Percentiles rank a stretch among this genome's conserved stretches.
phyloP scores from a whole-genome alignment of 2,797 vertebrate species.

The Basileuterus tristriatus region DNA sequence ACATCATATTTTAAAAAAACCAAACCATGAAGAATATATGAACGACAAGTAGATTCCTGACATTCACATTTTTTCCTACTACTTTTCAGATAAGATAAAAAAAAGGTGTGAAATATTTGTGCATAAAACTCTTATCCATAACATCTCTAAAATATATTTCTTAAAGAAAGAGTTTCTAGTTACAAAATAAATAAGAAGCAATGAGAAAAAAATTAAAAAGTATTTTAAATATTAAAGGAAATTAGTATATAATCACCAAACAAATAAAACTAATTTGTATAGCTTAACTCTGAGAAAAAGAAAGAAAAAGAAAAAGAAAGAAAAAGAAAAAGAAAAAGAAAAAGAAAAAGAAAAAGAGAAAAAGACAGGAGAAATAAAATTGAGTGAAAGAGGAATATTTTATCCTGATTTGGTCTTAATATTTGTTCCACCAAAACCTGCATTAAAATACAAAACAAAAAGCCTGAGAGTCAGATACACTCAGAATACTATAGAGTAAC shows the following conservation, averaged over 20 bases:
- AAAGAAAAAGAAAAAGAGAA: background rate
- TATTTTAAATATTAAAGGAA: background rate
- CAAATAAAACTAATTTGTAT: background rate
- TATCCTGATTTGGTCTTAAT: background rate
- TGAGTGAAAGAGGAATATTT: background rate
- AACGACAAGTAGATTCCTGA: background rate
- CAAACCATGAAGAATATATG: accelerated
- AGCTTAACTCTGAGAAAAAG: background rate
- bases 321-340: background rate
- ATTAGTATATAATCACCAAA: background rate
- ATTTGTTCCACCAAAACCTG: background rate
- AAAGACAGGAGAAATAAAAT: background rate
- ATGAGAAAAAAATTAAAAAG: background rate
- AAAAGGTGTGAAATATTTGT: background rate
- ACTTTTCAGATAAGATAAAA: background rate
- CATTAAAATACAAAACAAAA: background rate
- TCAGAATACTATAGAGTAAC: background rate
- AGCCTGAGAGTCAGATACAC: background rate
- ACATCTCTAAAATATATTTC: background rate
- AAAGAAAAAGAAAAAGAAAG: background rate
- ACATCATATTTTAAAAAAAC: background rate
- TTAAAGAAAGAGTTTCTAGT: background rate
- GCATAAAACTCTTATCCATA: background rate
- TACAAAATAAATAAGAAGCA: background rate
- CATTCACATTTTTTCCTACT: background rate